Evolutionary conservation across 2,797 vertebrate genomes (phyloP).

Genomic region (Catamblyrhynchus diadema): DNA sequence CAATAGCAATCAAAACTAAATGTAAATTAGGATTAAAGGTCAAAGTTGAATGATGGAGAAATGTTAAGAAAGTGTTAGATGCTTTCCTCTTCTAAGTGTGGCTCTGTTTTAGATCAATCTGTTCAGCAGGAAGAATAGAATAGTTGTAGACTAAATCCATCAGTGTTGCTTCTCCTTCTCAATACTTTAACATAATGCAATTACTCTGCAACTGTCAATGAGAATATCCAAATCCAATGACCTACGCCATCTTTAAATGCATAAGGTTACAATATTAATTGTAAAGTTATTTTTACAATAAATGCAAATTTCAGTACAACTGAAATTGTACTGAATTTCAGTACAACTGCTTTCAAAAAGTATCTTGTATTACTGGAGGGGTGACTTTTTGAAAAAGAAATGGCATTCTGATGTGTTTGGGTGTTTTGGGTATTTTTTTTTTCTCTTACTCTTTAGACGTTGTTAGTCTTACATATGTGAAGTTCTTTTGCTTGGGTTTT

Average conservation of each 20-base stretch:
- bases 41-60: background rate
- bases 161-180: background rate
- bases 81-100: background rate
- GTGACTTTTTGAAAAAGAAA: background rate
- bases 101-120: background rate
- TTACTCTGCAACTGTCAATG: background rate
- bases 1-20: background rate
- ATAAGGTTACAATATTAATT: background rate
- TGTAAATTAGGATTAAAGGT: background rate
- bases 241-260: rapidly evolving
- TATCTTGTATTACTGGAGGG: background rate
- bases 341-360: background rate
- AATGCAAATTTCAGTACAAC: background rate
- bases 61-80: background rate
- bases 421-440: background rate
- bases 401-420: background rate
- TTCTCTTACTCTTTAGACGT: background rate
- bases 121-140: background rate
- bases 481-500: background rate
- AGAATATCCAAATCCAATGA: background rate
- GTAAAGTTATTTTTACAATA: too few species aligned
- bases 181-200: background rate
- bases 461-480: background rate
- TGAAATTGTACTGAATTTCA: background rate
- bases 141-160: background rate